These are phyloP conservation scores for Zeus faber DNA, from an alignment of 2,113 vertebrate species.

Conservation along the genomic window DNA sequence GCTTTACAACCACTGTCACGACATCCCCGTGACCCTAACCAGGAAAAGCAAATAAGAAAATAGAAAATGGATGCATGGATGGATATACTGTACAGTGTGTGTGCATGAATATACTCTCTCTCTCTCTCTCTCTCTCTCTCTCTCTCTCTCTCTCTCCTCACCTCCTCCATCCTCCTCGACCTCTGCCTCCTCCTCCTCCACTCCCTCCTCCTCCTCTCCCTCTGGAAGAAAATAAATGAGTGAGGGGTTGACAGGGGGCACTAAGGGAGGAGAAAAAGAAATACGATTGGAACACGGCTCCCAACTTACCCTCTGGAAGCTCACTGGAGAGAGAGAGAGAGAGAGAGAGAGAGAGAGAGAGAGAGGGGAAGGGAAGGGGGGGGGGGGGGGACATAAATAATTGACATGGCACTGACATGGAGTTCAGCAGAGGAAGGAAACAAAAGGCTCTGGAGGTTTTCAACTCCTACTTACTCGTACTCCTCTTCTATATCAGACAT, in stretches of 20 bases:
- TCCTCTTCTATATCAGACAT: conserved; percentile 79
- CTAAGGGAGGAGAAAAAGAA: not conserved
- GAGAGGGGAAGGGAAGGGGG: not conserved
- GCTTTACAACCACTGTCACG: too few relatives aligned
- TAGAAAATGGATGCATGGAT: too few relatives aligned
- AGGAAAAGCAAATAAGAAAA: too few relatives aligned
- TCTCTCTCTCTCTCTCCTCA: conserved; percentile 11
- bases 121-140: not conserved
- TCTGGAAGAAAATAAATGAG: conserved; percentile 21
- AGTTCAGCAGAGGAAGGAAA: not conserved
- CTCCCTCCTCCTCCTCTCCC: conserved; percentile 55
- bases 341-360: not conserved
- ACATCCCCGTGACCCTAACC: too few relatives aligned
- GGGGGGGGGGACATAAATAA: not conserved
- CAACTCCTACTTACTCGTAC: conserved; percentile 77
- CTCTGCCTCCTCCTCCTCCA: conserved; percentile 21
- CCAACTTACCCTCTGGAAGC: too few relatives aligned
- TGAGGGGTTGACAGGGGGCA: not conserved
- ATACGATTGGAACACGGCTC: not conserved
- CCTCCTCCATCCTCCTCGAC: conserved; percentile 46
- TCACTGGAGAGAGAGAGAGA: not conserved
- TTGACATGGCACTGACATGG: not conserved
- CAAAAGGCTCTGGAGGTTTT: too few relatives aligned
- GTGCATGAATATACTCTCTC: too few relatives aligned
- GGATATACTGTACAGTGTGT: too few relatives aligned